A percentile compares a stretch with the other conserved stretches of the same genome.
Evolutionary conservation across 2,113 vertebrate species (phyloP).

Genomic region (Picathartes gymnocephalus): DNA sequence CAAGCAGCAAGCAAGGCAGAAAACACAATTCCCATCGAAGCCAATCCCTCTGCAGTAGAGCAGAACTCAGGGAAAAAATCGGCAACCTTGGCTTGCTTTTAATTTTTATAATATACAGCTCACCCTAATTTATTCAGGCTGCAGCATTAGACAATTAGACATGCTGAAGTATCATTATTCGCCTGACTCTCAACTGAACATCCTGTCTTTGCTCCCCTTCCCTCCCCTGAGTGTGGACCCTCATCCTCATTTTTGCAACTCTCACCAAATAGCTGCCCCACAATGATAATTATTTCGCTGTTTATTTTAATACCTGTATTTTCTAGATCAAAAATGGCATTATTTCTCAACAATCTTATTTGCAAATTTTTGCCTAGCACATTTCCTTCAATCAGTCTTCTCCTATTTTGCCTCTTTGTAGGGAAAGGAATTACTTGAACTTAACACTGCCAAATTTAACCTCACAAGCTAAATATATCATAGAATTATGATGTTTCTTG

Average conservation of each 20-base stretch:
- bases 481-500: not conserved
- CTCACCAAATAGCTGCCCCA: not conserved
- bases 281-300: not conserved
- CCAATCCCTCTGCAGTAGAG: not conserved
- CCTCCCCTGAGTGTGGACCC: not conserved
- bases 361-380: not conserved
- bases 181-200: not conserved
- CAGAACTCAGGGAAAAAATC: not conserved
- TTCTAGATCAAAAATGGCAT: not conserved
- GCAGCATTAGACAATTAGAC: conserved; percentile 55
- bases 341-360: not conserved
- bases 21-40: not conserved
- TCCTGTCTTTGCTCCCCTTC: not conserved
- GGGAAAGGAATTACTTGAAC: not conserved
- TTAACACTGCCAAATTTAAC: not conserved
- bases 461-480: not conserved
- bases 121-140: conserved; percentile 49
- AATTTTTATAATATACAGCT: conserved; percentile 17
- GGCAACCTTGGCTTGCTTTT: conserved; percentile 9
- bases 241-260: conserved; percentile 29
- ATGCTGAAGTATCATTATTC: conserved; percentile 51
- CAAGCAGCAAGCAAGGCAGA: not conserved
- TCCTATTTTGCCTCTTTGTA: not conserved
- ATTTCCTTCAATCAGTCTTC: not conserved
- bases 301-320: not conserved